These are phyloP conservation scores for Agrypnus murinus DNA, from an alignment of 2,888 invertebrate species.

Conservation along the genomic window DNA sequence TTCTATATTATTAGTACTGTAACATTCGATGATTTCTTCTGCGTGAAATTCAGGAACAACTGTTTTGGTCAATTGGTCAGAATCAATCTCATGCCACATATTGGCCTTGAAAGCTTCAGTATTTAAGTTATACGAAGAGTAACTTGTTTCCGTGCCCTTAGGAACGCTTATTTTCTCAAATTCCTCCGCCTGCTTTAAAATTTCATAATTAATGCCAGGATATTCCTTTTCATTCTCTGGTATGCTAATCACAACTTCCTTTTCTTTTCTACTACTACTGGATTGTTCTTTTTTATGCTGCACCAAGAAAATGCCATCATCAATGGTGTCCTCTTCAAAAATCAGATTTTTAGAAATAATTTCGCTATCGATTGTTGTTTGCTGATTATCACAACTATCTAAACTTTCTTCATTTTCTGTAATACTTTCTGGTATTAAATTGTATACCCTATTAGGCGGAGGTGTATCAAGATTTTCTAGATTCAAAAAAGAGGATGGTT, in stretches of 20 bases:
- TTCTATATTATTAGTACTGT: background rate
- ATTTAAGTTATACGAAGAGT: too few species aligned
- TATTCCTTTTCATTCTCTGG: conserved; percentile 42
- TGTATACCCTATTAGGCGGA: conserved; percentile 41
- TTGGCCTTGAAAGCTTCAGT: too few species aligned
- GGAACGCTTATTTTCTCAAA: conserved; percentile 33
- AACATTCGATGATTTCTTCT: background rate
- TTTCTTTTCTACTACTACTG: background rate
- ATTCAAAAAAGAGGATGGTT: conserved; percentile 51
- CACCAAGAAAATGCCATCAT: conserved; percentile 47
- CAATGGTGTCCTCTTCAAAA: conserved; percentile 52
- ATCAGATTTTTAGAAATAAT: conserved; percentile 19
- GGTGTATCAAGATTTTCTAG: conserved; percentile 46
- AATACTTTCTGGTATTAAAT: conserved; percentile 31
- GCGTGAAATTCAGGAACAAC: background rate
- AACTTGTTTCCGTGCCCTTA: too few species aligned
- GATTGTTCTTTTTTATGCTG: conserved; percentile 33
- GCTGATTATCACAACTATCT: conserved; percentile 18
- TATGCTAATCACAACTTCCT: conserved; percentile 46
- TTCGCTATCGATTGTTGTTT: conserved; percentile 5
- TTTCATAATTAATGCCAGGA: conserved; percentile 38
- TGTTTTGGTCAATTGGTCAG: too few species aligned
- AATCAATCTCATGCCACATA: too few species aligned
- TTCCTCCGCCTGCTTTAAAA: conserved; percentile 51
- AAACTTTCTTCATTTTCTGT: conserved; percentile 40